These are phyloP conservation scores for Mellilla xanthometata DNA, from an alignment of 2,888 invertebrate species.

Conservation along the genomic window DNA sequence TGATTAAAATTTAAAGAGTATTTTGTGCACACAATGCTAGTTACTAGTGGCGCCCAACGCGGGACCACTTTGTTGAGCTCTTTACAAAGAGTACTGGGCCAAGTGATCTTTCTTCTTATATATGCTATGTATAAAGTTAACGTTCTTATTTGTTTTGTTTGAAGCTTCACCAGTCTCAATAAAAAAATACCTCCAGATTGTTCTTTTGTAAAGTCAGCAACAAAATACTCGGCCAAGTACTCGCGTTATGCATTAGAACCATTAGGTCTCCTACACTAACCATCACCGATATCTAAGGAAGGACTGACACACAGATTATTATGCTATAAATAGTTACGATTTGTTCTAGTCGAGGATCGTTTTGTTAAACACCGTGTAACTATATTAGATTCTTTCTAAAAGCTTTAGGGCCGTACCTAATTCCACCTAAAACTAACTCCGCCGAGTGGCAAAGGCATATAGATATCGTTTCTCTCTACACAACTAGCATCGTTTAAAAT, in stretches of 20 bases:
- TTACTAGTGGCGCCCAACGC: conserved; percentile 36
- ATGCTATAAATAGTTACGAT: conserved; percentile 60
- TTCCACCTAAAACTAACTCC: conserved; percentile 49
- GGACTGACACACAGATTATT: conserved; percentile 60
- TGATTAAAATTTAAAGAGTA: conserved; percentile 65
- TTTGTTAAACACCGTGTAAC: conserved; percentile 58
- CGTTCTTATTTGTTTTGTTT: no score
- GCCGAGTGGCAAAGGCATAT: conserved; percentile 53
- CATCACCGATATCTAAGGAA: conserved; percentile 42
- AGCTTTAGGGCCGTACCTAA: conserved; percentile 67
- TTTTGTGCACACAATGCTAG: conserved; percentile 64
- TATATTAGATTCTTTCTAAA: conserved; percentile 69
- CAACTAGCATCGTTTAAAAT: conserved; percentile 78
- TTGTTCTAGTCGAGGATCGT: conserved; percentile 66
- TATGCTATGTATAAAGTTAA: no score
- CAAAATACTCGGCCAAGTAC: conserved; percentile 26
- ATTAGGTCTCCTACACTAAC: conserved; percentile 19
- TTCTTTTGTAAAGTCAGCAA: no score
- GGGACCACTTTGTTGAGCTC: conserved; percentile 21
- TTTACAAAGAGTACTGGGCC: background rate
- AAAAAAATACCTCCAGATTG: no score
- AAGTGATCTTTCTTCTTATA: no score
- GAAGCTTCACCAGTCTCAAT: no score
- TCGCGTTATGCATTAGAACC: conserved; percentile 5
- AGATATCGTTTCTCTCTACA: conserved; percentile 45